These are phyloP conservation scores for Physella acuta DNA, from an alignment of 1,140 invertebrate genomes.

Conservation along the genomic window DNA sequence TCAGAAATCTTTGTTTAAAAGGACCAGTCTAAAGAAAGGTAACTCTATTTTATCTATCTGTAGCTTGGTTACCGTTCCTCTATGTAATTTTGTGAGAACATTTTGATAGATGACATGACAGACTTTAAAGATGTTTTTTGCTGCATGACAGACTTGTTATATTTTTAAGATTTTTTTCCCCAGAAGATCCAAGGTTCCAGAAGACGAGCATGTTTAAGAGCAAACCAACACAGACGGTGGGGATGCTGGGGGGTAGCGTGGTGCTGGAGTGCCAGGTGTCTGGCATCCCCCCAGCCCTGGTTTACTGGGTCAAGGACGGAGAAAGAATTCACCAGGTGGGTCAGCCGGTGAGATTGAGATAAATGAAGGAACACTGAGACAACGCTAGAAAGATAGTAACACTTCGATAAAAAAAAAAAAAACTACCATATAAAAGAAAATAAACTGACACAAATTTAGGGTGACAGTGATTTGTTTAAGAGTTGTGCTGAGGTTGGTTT, in stretches of 20 bases:
- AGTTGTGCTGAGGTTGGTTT: not conserved
- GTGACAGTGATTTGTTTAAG: not conserved
- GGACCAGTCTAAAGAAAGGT: too few relatives aligned
- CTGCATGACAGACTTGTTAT: too few relatives aligned
- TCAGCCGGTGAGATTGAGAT: not conserved
- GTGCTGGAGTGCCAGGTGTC: conserved; percentile 61
- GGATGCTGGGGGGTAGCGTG: conserved; percentile 30
- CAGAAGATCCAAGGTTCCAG: too few relatives aligned
- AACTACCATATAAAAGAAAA: not conserved
- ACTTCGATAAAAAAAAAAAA: not conserved
- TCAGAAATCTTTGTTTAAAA: too few relatives aligned
- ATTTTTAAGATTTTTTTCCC: too few relatives aligned
- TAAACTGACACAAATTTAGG: too few relatives aligned
- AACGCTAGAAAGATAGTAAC: not conserved
- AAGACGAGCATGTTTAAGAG: too few relatives aligned
- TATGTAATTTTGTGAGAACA: too few relatives aligned
- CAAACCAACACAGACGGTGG: conserved; percentile 25
- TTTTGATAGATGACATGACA: too few relatives aligned
- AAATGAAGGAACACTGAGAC: not conserved
- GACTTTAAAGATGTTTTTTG: too few relatives aligned
- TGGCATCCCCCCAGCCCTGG: conserved; percentile 62
- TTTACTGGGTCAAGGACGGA: conserved; percentile 65
- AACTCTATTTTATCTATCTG: too few relatives aligned
- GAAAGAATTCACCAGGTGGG: conserved; percentile 52
- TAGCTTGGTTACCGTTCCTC: too few relatives aligned